These are phyloP conservation scores for Labroides dimidiatus DNA, from an alignment of 2,797 vertebrate species.

Conservation along the genomic window DNA sequence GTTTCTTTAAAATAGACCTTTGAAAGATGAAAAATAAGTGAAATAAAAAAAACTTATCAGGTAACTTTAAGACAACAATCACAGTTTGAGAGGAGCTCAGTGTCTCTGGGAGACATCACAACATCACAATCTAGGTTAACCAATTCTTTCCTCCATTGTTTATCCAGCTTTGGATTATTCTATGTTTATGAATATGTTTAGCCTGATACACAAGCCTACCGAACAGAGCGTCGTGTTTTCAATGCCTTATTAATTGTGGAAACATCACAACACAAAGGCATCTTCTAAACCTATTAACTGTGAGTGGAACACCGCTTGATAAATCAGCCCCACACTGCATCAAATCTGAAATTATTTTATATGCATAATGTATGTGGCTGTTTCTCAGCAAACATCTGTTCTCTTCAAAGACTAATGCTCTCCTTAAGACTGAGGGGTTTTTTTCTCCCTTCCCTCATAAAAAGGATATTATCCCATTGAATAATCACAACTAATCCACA, in stretches of 20 bases:
- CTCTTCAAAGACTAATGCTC: slow-evolving; percentile 86
- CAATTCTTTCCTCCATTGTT: slow-evolving; percentile 48
- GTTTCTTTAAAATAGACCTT: no score
- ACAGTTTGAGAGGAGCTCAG: slow-evolving; percentile 37
- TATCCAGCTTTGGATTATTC: slow-evolving; percentile 68
- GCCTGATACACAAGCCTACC: slow-evolving; percentile 55
- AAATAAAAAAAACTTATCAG: no score
- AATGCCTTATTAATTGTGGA: slow-evolving; percentile 88
- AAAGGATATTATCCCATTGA: slow-evolving; percentile 81
- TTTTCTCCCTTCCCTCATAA: slow-evolving; percentile 63
- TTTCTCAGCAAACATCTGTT: slow-evolving; percentile 90
- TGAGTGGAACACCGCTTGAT: slow-evolving; percentile 87
- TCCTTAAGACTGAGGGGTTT: slow-evolving; percentile 74
- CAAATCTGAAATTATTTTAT: slow-evolving; percentile 90
- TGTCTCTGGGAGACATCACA: slow-evolving; percentile 43
- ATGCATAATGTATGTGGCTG: slow-evolving; percentile 91
- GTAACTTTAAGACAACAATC: slow-evolving; percentile 11
- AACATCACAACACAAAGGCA: slow-evolving; percentile 89
- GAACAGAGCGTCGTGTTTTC: slow-evolving; percentile 57
- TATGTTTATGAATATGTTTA: slow-evolving; percentile 66
- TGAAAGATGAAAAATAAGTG: no score
- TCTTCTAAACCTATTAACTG: slow-evolving; percentile 91
- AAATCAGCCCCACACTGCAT: slow-evolving; percentile 86
- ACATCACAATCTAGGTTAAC: slow-evolving; percentile 68
- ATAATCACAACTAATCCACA: slow-evolving; percentile 78